These are phyloP conservation scores for Hermaeophaga mercurialis DNA, from an alignment of 2,888 invertebrate genomes.

Conservation along the genomic window DNA sequence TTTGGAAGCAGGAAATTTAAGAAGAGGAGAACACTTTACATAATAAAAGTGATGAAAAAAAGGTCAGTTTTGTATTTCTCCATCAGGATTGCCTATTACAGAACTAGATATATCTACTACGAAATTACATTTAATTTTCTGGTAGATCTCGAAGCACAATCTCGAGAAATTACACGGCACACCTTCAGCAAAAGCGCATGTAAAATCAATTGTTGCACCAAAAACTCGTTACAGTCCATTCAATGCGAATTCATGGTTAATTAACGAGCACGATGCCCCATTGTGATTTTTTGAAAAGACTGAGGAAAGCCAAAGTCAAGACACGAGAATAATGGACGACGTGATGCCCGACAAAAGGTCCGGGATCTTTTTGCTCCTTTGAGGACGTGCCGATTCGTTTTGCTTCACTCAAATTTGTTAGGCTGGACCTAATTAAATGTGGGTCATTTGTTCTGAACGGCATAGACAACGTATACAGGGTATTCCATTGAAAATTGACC, in stretches of 20 bases:
- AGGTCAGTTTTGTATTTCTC: too few relatives aligned
- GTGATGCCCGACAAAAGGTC: slow-evolving; percentile 28
- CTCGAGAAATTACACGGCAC: slow-evolving; percentile 17
- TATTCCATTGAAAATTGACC: too few relatives aligned
- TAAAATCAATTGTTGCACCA: slow-evolving; percentile 14
- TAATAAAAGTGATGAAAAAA: too few relatives aligned
- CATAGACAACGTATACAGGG: too few relatives aligned
- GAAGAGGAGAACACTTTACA: too few relatives aligned
- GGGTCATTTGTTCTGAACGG: background rate
- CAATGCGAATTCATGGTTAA: slow-evolving; percentile 16
- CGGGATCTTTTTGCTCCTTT: slow-evolving; percentile 22
- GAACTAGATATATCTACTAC: too few relatives aligned
- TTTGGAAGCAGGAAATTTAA: too few relatives aligned
- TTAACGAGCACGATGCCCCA: slow-evolving; percentile 5
- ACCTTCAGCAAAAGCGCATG: slow-evolving; percentile 9
- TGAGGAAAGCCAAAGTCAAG: slow-evolving; percentile 12
- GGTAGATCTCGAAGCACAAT: slow-evolving; percentile 2
- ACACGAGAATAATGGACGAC: slow-evolving; percentile 32
- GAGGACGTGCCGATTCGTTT: slow-evolving; percentile 34
- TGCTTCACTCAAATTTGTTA: slow-evolving; percentile 32
- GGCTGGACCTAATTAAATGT: slow-evolving; percentile 23
- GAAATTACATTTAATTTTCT: slow-evolving; percentile 1
- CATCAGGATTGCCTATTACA: too few relatives aligned
- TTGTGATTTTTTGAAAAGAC: slow-evolving; percentile 11
- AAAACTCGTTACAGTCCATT: slow-evolving; percentile 5